Evolutionary conservation across 2,113 vertebrate species (phyloP).

Genomic region (Chionomys nivalis): DNA sequence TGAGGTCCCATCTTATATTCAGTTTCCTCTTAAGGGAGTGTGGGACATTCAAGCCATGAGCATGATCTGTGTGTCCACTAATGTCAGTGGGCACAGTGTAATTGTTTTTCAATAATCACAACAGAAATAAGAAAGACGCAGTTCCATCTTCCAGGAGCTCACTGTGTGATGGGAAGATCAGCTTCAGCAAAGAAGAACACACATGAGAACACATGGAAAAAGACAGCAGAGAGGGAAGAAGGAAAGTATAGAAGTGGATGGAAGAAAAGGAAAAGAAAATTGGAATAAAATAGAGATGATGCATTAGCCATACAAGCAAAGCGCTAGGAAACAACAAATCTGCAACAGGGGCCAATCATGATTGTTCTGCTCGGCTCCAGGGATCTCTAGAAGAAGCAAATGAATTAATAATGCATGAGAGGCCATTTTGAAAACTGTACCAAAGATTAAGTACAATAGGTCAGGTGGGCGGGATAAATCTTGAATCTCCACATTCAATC

Average conservation of each 20-base stretch:
- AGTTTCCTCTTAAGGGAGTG: neutral
- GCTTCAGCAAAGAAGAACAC: neutral
- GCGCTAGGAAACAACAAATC: neutral
- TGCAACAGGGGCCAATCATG: neutral
- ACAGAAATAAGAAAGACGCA: neutral
- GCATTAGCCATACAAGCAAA: fast-evolving
- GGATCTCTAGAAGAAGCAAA: neutral
- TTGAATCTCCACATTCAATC: neutral
- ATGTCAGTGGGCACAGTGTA: neutral
- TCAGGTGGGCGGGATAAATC: slow-evolving; percentile 17
- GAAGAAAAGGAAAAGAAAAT: neutral
- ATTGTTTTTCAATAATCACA: neutral
- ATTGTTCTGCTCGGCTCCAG: slow-evolving; percentile 8
- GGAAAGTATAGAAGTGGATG: neutral
- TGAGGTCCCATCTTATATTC: neutral
- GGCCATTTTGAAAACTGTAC: slow-evolving; percentile 35
- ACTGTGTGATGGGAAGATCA: neutral
- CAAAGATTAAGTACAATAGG: slow-evolving; percentile 18
- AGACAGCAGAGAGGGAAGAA: too few relatives aligned
- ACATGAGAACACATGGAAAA: neutral
- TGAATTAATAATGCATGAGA: slow-evolving; percentile 39
- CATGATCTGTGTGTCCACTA: neutral
- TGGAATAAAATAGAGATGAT: neutral
- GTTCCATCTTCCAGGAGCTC: neutral
- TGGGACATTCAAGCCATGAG: neutral